Evolutionary conservation across 2,113 vertebrate genomes (phyloP), one percentile per base, ranked within the genome.

Genomic region (Etheostoma cragini): DNA sequence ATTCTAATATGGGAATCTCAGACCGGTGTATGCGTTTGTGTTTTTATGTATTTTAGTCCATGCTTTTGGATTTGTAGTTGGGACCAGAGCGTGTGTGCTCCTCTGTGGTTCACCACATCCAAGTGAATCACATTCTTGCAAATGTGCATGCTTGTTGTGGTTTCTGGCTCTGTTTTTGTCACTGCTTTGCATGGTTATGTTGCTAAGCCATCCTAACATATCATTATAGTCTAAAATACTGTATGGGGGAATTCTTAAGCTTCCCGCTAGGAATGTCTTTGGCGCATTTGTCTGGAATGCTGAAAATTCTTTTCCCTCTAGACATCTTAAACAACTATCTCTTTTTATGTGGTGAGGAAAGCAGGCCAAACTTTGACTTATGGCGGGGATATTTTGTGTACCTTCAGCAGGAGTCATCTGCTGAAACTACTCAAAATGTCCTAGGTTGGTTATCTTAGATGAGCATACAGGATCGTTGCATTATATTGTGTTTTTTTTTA

Each of bases 141-240:
- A 45, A 69, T 62, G 47, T 64, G 69, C 69, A 47, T 49, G 42
- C 66, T 72, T 72, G 78, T 73, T 85, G 76, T 80, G 84, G 78
- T 26, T 66, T 42, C 53, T 60, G 68, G 62, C 67, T 56, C 21
- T 65, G 53, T 68, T 78, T 71, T 73, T 87, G 76, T 69, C 65
- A 47, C 74, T 67, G 82, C 68, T 62, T 52, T 54, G 70, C 2
- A 8, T 47, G 66, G 63, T 80, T 90, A n/a, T 78, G 80, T 79
- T 66, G 72, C 78, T 65, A 73, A 84, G 72, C 71, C 65, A n/a
- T 50, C 50, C 67, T 42, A 87, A 81, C 90, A 26, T 94, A 72
- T 92, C 64, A 91, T 91, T 91, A 94, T 30, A 79, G 77, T 63
- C 81, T 76, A 65, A 88, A 91, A 89, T 87, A 87, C 80, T 71